Base-by-base conservation (phyloP, 92 coral and sea anemone genomes). In the Zoanthus gigantus region DNA sequence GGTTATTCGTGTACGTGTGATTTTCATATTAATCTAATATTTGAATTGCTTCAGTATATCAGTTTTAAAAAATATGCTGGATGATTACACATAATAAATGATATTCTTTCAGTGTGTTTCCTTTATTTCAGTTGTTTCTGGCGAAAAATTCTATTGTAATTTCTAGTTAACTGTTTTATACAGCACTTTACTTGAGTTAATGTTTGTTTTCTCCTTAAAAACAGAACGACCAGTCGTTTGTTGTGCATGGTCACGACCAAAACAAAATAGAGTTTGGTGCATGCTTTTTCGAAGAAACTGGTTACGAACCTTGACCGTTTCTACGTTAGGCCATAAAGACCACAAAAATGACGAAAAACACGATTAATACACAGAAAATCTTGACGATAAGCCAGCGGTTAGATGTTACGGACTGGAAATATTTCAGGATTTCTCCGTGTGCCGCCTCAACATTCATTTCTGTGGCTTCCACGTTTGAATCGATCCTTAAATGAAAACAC, bases 321-420 rank as follows among this genome's bases (percentile, higher is more conserved):
- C 65, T 28, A 46, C 30, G 75, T 89, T 79, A 96, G 44, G 96
- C 98, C 99, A 96, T 96, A 93, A 96, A 96, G 67, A 96, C 99
- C 68, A 96, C 99, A 73, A 96, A 96, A 68, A 96, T 76, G 79
- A 96, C 88, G 84, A 96, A 96, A 92, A 96, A 96, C 54, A 95
- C 85, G 57, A 96, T 96, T 48, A 96, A 95, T 32, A 96, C 97
- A 65, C 94, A 88, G 85, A 96, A 96, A 67, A 96, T 95, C 90
- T 96, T 96, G 89, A 96, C 89, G 79, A 96, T 96, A 45, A 96
- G 92, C 99, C 99, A 96, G 63, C 99, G 94, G 90, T 96, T 96
- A 28, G 99, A 96, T 8, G 98, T 92, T 81, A 96, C 98, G 50
- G 99, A 96, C 83, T 96, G 99, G 78, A 96, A 96, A 77, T 96